Percentiles rank a stretch among this genome's conserved stretches.
These are phyloP conservation scores for Aphodius granarius DNA, from an alignment of 2,888 invertebrate genomes.

Conservation along the genomic window DNA sequence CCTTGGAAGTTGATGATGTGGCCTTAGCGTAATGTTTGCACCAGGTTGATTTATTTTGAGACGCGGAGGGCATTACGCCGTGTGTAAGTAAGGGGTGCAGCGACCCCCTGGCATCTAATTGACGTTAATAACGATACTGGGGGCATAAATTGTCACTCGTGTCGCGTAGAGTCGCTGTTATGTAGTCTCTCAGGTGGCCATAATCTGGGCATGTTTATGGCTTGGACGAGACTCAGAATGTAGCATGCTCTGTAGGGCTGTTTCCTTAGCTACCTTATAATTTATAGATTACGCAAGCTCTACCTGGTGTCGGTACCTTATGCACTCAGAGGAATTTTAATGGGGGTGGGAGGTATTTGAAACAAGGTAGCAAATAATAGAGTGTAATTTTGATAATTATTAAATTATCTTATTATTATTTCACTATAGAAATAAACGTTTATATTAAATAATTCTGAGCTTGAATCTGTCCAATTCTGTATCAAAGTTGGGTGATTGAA, in stretches of 20 bases:
- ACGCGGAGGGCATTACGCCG: background rate
- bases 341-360: no score
- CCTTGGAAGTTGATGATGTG: background rate
- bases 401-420: no score
- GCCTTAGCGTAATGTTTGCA: background rate
- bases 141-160: background rate
- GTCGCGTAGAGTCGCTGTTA: background rate
- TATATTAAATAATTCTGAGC: no score
- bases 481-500: slow-evolving; percentile 61
- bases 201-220: background rate
- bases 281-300: background rate
- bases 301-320: no score
- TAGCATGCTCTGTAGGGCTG: background rate
- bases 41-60: background rate
- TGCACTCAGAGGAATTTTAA: background rate
- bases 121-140: background rate
- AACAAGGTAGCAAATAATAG: no score
- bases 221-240: background rate
- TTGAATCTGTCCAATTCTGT: no score
- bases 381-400: no score
- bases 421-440: no score
- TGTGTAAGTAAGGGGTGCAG: background rate
- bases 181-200: background rate
- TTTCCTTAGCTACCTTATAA: background rate
- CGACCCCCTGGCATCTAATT: background rate